Evolutionary conservation across 2,113 vertebrate genomes (phyloP).

Genomic region (Tragelaphus scriptus): DNA sequence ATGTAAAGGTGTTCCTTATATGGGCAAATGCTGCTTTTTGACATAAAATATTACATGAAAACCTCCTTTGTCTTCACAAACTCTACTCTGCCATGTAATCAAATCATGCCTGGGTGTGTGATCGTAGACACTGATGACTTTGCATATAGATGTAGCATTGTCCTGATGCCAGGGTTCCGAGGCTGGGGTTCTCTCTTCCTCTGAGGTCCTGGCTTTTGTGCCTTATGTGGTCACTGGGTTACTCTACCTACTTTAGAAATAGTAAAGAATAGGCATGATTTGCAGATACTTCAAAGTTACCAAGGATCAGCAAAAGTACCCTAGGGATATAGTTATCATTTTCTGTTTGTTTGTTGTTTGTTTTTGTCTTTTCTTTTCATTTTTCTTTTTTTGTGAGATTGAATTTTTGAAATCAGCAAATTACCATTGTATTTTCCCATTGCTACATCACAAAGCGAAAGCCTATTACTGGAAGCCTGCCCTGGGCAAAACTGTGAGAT

Average conservation of each 20-base stretch:
- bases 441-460: not conserved
- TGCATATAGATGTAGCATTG: not conserved
- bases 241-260: not conserved
- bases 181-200: not conserved
- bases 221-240: not conserved
- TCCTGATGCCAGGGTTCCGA: too few species aligned
- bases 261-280: not conserved
- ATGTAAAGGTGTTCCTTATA: not conserved
- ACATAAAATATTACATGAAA: not conserved
- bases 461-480: not conserved
- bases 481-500: not conserved
- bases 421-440: slow-evolving; percentile 8
- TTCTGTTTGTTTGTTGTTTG: not conserved
- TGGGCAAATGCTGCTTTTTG: not conserved
- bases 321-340: not conserved
- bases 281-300: not conserved
- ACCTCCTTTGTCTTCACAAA: not conserved
- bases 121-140: not conserved
- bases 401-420: slow-evolving; percentile 6
- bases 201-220: not conserved
- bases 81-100: not conserved
- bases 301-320: not conserved
- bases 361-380: not conserved
- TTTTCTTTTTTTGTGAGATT: not conserved
- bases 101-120: not conserved